These are phyloP conservation scores for Aphidius gifuensis DNA, from an alignment of 1,140 invertebrate species.

Conservation along the genomic window DNA sequence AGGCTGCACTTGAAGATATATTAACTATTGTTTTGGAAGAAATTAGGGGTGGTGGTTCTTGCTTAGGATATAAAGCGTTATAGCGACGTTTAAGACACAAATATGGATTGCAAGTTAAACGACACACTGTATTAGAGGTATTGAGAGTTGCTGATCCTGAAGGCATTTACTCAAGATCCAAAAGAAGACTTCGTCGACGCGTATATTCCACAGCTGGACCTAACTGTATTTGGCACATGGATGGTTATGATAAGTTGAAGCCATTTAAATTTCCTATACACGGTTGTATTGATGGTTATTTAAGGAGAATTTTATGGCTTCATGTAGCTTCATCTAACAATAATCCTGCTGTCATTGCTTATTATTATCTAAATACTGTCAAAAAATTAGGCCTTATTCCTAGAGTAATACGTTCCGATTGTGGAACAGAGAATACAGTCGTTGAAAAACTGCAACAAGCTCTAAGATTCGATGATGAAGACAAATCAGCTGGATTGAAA, in stretches of 20 bases:
- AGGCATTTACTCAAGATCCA: too few species aligned
- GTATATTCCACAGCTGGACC: too few species aligned
- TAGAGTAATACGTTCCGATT: constrained; percentile 27
- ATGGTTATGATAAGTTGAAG: constrained; percentile 41
- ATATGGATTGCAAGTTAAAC: neutral
- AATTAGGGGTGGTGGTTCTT: too few species aligned
- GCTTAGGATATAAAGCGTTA: constrained; percentile 5
- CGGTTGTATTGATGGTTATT: constrained; percentile 28
- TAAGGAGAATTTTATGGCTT: constrained; percentile 2
- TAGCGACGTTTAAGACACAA: constrained; percentile 4
- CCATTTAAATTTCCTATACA: constrained; percentile 35
- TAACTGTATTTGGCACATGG: too few species aligned
- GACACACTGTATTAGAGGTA: too few species aligned
- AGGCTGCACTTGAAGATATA: too few species aligned
- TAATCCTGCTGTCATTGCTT: constrained; percentile 35
- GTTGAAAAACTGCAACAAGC: constrained; percentile 4
- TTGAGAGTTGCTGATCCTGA: too few species aligned
- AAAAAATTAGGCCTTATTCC: constrained; percentile 19
- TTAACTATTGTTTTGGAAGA: too few species aligned
- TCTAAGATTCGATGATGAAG: constrained; percentile 4
- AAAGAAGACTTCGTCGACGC: too few species aligned
- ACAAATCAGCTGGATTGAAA: constrained; percentile 9
- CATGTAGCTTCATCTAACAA: constrained; percentile 10
- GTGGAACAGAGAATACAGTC: constrained; percentile 25
- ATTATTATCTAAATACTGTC: constrained; percentile 33